Evolutionary conservation across 2,797 vertebrate genomes (phyloP), one percentile per base, ranked within the genome.

Genomic region (Hemibagrus guttatus): DNA sequence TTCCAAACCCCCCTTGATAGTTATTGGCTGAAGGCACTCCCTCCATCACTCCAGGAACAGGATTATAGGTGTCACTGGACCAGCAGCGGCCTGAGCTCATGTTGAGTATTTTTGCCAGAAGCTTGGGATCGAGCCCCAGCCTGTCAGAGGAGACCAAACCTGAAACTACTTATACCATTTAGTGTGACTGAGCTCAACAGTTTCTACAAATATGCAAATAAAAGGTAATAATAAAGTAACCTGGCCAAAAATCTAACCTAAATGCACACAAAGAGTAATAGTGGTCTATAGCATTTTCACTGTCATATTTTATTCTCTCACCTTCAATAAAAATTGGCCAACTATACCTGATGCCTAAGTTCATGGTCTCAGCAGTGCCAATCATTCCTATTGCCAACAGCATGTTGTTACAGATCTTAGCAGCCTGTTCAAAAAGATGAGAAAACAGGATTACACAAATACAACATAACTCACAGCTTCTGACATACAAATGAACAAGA

Each of bases 321-420:
- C 14, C 28, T 81, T 31, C 7, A 49, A 6, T 16, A 4, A 52
- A 72, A 13, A 49, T 14, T 81, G 49, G 17, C 31, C 31, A 66
- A 89, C 91, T 92, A 78, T 95, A 99, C 98, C 98, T 98, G 95
- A 99, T 97, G 93, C 98, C 98, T 89, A 99, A 95, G 94, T 99
- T 99, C 98, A 99, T 99, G 0, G 97, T 94, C 93, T 99, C 98
- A 49, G 98, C 96, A 5, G 98, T 99, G 87, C 98, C 98, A 76
- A 99, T 99, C 98, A 99, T 99, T 92, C 97, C 96, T 85, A 99
- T 98, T 68, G 97, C 98, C 90, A 99, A 93, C 79, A 99, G 96
- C 98, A 99, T 98, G 92, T 99, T 99, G 96, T 99, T 99, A 91
- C 98, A 99, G 92, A 99, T 99, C 95, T 99, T 99, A 82, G 98